Percentiles rank a stretch among this genome's conserved stretches.
Conservation (phyloP, 1,140 invertebrate genomes). For the Macrotrachela quadricornifera region DNA sequence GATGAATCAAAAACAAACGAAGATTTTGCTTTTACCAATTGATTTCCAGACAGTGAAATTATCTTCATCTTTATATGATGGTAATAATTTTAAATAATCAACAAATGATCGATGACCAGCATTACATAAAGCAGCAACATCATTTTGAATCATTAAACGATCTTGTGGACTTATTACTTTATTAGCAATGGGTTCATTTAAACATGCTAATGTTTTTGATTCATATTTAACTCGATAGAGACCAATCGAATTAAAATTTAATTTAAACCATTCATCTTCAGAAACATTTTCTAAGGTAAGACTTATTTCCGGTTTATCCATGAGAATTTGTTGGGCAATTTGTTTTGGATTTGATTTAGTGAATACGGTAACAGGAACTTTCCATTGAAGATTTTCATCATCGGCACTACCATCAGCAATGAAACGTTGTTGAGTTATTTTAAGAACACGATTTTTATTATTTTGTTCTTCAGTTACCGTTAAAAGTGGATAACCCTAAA, state of each 20-base stretch:
- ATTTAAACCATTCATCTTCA: slow-evolving; percentile 5
- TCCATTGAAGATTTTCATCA: slow-evolving; percentile 39
- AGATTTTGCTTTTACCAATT: too few species aligned
- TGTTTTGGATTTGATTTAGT: slow-evolving; percentile 1
- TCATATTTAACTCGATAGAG: slow-evolving; percentile 2
- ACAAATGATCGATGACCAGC: neutral
- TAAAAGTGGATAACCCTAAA: slow-evolving; percentile 4
- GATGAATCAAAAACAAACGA: too few species aligned
- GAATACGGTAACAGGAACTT: slow-evolving; percentile 42
- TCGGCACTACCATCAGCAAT: slow-evolving; percentile 43
- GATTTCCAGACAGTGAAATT: slow-evolving; percentile 4
- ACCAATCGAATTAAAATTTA: slow-evolving; percentile 3
- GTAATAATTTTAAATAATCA: slow-evolving; percentile 5
- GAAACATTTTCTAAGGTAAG: neutral
- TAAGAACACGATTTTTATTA: slow-evolving; percentile 40
- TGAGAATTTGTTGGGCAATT: neutral
- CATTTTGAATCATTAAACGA: slow-evolving; percentile 2
- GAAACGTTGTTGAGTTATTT: slow-evolving; percentile 60
- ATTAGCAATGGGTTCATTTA: neutral
- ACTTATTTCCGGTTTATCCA: neutral
- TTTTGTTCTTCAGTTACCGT: slow-evolving; percentile 14
- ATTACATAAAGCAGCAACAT: neutral
- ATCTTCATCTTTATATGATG: slow-evolving; percentile 1
- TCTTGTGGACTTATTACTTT: slow-evolving; percentile 4
- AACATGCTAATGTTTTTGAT: neutral